Conservation (phyloP, 2,113 vertebrate genomes). For the Oncorhynchus mykiss region DNA sequence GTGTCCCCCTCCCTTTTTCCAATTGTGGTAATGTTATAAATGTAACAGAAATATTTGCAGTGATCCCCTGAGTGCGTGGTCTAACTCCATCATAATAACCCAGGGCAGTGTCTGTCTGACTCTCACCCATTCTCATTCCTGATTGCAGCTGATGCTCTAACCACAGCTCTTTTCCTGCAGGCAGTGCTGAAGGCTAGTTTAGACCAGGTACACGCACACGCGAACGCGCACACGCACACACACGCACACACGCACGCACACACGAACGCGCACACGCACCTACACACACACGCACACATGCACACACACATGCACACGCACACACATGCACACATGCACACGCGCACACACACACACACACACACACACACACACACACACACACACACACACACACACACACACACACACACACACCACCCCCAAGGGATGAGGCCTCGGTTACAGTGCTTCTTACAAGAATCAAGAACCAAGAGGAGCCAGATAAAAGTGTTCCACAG, state of each 20-base stretch:
- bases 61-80: conserved; percentile 68
- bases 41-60: conserved; percentile 74
- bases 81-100: conserved; percentile 77
- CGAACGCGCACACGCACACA: neutral
- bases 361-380: conserved; percentile 18
- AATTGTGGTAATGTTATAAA: conserved; percentile 70
- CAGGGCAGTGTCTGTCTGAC: conserved; percentile 70
- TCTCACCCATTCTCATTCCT: conserved; percentile 72
- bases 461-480: too few species aligned
- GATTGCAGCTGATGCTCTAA: conserved; percentile 76
- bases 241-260: conserved; percentile 18
- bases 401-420: conserved; percentile 31
- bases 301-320: conserved; percentile 28
- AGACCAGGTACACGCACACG: conserved; percentile 49
- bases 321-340: conserved; percentile 12
- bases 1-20: conserved; percentile 37
- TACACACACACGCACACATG: conserved; percentile 3
- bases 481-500: neutral
- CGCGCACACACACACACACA: conserved; percentile 13
- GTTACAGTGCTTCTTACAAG: too few species aligned
- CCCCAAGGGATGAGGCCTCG: too few species aligned
- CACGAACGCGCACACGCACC: neutral
- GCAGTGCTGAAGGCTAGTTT: conserved; percentile 72
- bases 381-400: conserved; percentile 67
- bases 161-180: conserved; percentile 73